Base-by-base conservation (phyloP, 2,113 vertebrate species). In the Meleagris gallopavo region DNA sequence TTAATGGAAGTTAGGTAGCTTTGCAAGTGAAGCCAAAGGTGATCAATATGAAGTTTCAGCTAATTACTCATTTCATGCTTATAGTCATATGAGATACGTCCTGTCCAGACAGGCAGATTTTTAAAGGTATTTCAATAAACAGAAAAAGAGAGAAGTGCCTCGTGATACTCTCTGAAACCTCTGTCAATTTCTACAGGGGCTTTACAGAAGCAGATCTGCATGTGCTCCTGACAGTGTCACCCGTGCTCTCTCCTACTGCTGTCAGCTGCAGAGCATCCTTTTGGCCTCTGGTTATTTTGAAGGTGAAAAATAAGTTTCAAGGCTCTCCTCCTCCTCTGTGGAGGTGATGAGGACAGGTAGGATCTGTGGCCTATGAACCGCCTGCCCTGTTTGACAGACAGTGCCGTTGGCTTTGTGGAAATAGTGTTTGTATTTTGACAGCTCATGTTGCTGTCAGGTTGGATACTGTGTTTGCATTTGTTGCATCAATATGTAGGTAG, bases 371-470 rank as follows among this genome's bases (percentile, higher is more conserved):
- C 43, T 48, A 20, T 73, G 30, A 76, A 16, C 7, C 18, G 13
- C 20, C 40, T 14, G 9, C 4, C 3, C 1, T 30, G 11, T 71
- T 58, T 62, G 22, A 55, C 34, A 64, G 78, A n/a, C 30, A 50
- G 21, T 17, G 11, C 34, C 57, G 36, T 54, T 90, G n/a, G 9
- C 62, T 83, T 76, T 2, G 8, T 52, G 55, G n/a, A 45, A 54
- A 16, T 50, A 40, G 21, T 30, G 6, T 70, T 71, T 93, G 43
- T 40, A 8, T 8, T 76, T 69, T 80, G 64, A 50, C 46, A 40
- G 18, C 10, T 74, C 0, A 0, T 24, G 10, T 36, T 67, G 4
- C 22, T 80, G 22, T 55, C 61, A 12, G 17, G 52, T 58, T 74
- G 41, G 8, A 50, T 83, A 10, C 46, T 57, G 34, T 32, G 5